Base-by-base conservation (phyloP, 2,888 invertebrate species). In the Machimus atricapillus region DNA sequence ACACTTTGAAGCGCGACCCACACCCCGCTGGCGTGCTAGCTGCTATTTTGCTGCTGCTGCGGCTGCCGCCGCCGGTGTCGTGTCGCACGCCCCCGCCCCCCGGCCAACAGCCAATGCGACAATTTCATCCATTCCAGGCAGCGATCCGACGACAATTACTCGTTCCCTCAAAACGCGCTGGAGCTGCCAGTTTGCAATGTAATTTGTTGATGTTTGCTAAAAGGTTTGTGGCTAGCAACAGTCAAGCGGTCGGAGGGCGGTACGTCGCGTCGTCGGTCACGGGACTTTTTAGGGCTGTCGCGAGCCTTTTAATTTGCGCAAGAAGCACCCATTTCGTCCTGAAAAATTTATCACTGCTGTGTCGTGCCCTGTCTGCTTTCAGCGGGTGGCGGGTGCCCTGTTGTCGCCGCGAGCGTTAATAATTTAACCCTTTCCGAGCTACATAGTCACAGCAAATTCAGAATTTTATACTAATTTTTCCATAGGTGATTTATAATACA, bases 1-100 rank as follows among this genome's bases (percentile, higher is more conserved):
- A 77, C 79, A 77, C 77, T 83, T 88, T 86, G 87, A 83, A 37
- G 86, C 85, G 79, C 77, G 83, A 82, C 82, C 58, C 82, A 31
- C 82, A 66, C 82, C 82, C 66, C 79, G 40, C 23, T 79, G 79
- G 27, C 52, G 79, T 79, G 79, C 43, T 79, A 52, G 79, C 14
- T 79, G 79, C 79, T 82, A 58, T 82, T 82, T 52, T 37, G 43
- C 12, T 43, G 78, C 37, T 46, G 46, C 23, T 76, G 76, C 12
- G 19, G 78, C 37, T 46, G 46, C 23, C 37, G 76, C n/a, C 23
- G 46, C n/a, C 23, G 46, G 56, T 66, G 82, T 82, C 82, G 82
- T 82, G 82, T 66, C 40, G 37, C 37, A 66, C 43, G 16, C 79
- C 82, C 66, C 31, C 76, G 12, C 52, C 58, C 5, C 58, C 82